These are phyloP conservation scores for Tapirus indicus DNA, from an alignment of 2,797 vertebrate species.

Conservation along the genomic window DNA sequence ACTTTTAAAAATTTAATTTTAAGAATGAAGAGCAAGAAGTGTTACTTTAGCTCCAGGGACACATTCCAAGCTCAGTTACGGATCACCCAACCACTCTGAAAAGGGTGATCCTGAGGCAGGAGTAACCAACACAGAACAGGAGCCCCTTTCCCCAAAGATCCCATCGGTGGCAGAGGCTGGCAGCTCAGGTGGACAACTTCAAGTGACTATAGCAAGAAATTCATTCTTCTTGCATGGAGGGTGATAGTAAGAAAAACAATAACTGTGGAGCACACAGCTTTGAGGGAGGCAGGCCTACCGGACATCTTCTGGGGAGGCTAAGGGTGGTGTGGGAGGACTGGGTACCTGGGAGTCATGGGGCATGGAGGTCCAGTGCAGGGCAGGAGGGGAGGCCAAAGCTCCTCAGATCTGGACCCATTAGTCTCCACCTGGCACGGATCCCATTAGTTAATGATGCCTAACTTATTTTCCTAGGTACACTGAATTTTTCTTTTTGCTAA, in stretches of 20 bases:
- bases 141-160: neutral
- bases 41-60: neutral
- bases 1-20: slow-evolving; percentile 1
- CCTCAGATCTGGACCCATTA: neutral
- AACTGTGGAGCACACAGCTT: neutral
- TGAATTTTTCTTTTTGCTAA: neutral
- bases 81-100: neutral
- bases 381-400: neutral
- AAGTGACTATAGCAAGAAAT: neutral
- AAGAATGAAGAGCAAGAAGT: slow-evolving; percentile 32
- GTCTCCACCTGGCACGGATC: neutral
- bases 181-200: neutral
- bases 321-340: neutral
- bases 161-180: neutral
- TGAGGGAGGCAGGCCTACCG: neutral
- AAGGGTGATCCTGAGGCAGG: neutral
- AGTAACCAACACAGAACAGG: neutral
- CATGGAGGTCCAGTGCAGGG: too few relatives aligned
- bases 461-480: neutral
- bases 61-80: neutral
- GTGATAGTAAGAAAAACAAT: neutral
- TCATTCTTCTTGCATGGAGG: neutral
- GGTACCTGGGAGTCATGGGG: neutral
- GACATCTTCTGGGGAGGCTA: neutral
- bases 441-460: neutral